phyloP scores from a whole-genome alignment of 2,888 invertebrate species.

The Orchesellides sinensis region DNA sequence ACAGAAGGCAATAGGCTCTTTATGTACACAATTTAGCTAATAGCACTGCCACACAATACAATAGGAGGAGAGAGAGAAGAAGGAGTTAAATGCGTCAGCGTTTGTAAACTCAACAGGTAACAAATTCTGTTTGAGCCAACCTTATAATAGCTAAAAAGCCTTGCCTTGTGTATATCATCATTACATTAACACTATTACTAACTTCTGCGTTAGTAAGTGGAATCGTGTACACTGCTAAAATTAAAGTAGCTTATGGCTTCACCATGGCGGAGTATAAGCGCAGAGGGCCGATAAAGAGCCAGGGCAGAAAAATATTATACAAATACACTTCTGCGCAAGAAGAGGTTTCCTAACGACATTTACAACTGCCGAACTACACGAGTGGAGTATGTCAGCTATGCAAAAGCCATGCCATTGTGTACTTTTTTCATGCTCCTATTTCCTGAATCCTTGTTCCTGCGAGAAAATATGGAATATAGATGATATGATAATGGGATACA shows the following conservation, averaged over 20 bases:
- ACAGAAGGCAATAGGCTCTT: not conserved
- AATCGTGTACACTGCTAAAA: too few relatives aligned
- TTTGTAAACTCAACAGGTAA: constrained; percentile 64
- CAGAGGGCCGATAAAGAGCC: constrained; percentile 21
- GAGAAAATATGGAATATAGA: constrained; percentile 32
- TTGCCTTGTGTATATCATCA: not conserved
- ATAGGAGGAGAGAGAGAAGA: not conserved
- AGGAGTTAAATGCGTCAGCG: constrained; percentile 40
- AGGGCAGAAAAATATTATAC: constrained; percentile 38
- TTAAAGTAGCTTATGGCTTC: not conserved
- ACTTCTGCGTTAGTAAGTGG: too few relatives aligned
- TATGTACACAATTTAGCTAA: not conserved
- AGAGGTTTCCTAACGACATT: constrained; percentile 51
- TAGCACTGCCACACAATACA: not conserved
- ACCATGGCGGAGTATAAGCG: not conserved
- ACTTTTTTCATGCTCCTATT: constrained; percentile 46
- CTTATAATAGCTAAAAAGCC: constrained; percentile 1
- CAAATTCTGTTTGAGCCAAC: constrained; percentile 15
- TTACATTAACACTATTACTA: constrained; percentile 8
- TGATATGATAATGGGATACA: constrained; percentile 25
- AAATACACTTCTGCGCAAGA: constrained; percentile 60
- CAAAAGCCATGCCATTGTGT: constrained; percentile 3
- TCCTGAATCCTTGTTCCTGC: constrained; percentile 55
- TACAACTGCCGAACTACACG: constrained; percentile 14
- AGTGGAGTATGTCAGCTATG: not conserved